Evolutionary conservation across 2,888 invertebrate species (phyloP).

Genomic region (Conus canariensis): DNA sequence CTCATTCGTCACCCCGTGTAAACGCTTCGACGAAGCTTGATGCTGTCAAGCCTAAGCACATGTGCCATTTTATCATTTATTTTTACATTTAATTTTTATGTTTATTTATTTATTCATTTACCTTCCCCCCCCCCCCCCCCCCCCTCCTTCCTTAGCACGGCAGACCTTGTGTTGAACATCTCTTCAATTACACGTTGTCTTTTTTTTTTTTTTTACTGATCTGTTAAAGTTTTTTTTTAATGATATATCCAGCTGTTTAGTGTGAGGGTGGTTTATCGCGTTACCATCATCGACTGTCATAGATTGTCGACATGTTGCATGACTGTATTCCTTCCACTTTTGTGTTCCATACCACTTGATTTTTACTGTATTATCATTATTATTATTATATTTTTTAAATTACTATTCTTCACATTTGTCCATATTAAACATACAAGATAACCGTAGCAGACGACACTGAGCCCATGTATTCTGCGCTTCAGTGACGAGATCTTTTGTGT

Average conservation of each 20-base stretch:
- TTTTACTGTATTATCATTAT: too few relatives aligned
- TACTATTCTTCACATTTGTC: neutral
- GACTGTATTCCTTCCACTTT: too few relatives aligned
- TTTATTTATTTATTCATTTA: neutral
- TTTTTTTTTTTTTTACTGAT: too few relatives aligned
- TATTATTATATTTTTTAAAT: too few relatives aligned
- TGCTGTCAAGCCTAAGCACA: conserved; percentile 6
- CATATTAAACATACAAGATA: neutral
- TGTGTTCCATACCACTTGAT: too few relatives aligned
- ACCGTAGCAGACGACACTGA: neutral
- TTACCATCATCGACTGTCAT: too few relatives aligned
- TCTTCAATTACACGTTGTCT: too few relatives aligned
- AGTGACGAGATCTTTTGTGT: neutral
- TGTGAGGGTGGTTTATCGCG: too few relatives aligned
- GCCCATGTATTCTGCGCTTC: neutral
- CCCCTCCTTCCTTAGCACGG: neutral
- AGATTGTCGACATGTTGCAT: too few relatives aligned
- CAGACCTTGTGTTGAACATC: neutral
- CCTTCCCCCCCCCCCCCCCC: neutral
- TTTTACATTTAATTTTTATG: neutral
- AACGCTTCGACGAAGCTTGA: neutral
- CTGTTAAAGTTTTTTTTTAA: too few relatives aligned
- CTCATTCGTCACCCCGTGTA: neutral
- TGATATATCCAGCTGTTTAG: too few relatives aligned
- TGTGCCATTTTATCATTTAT: neutral